phyloP scores from a whole-genome alignment of 2,888 invertebrate genomes.

The Phania funesta region DNA sequence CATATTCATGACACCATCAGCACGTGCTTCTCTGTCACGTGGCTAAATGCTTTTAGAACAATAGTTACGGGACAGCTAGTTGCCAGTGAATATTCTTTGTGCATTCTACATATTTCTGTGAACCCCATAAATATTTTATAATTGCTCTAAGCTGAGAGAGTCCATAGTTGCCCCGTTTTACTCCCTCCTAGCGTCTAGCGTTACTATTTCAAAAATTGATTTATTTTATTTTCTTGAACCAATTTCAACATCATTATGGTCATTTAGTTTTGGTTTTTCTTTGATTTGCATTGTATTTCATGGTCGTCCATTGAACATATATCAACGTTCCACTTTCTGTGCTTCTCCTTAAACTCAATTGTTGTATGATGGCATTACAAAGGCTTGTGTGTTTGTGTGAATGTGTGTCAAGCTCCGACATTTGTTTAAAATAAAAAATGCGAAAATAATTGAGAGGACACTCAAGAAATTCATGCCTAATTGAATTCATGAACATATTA shows the following conservation, averaged over 20 bases:
- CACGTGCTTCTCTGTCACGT: no score
- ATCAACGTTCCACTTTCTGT: background rate
- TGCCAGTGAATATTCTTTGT: no score
- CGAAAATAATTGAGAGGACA: constrained; percentile 59
- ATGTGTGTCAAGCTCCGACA: background rate
- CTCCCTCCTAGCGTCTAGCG: no score
- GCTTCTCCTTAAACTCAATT: background rate
- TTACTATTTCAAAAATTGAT: no score
- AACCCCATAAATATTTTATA: no score
- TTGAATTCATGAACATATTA: constrained; percentile 53
- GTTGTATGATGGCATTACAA: background rate
- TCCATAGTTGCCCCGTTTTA: no score
- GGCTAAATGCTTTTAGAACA: no score
- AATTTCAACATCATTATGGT: constrained; percentile 29
- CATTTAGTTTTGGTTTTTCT: constrained; percentile 31
- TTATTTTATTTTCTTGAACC: background rate
- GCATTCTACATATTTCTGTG: no score
- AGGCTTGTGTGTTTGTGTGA: background rate
- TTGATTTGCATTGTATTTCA: constrained; percentile 24
- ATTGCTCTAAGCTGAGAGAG: no score
- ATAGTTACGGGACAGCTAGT: no score
- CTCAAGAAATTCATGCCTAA: constrained; percentile 61
- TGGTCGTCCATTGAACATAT: background rate
- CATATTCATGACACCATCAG: no score
- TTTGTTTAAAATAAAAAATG: constrained; percentile 10